Base-by-base conservation (phyloP, 92 coral and sea anemone species). In the Zoanthus sansibaricus region DNA sequence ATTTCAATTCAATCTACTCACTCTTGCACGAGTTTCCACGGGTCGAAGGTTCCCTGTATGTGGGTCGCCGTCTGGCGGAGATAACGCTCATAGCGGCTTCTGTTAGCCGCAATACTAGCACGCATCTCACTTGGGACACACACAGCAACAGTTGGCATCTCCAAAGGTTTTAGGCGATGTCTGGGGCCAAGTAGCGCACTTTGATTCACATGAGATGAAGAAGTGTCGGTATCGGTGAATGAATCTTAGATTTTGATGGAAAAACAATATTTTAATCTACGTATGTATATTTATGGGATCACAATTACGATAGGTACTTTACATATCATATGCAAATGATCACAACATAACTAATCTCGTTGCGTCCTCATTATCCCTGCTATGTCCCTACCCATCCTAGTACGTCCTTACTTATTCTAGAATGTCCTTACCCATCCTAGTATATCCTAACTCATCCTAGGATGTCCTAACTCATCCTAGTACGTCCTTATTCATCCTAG, bases 11-110 rank as follows among this genome's bases (percentile, higher is more conserved):
- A 37, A 7, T 7, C 18, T 9, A 89, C 98, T 42, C 89, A 97
- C 99, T 91, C 88, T 75, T 97, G 93, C 66, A 95, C 96, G 55
- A 94, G 93, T 91, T 91, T 94, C 98, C 99, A 97, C 3, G 99
- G 99, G 82, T 97, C 93, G 78, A 97, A 97, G n/a, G 94, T 78
- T 21, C 98, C 98, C 59, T 97, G 93, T n/a, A 90, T 86, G 74
- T 97, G 98, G 10, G 98, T 94, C 7, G 96, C 87, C 0, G 97
- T 97, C 52, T 92, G 88, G 62, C 96, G 90, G 61, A 97, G 92
- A 75, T 90, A 97, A 74, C 90, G 88, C 71, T 93, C 93, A 87
- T 87, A 95, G 76, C 91, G 91, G 70, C 86, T 89, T 80, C 95
- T 92, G 86, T 97, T 92, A 18, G 97, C 86, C 30, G 90, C 94